Evolutionary conservation across 2,113 vertebrate genomes (phyloP), one percentile per base, ranked within the genome.

Genomic region (Catharus bicknelli): DNA sequence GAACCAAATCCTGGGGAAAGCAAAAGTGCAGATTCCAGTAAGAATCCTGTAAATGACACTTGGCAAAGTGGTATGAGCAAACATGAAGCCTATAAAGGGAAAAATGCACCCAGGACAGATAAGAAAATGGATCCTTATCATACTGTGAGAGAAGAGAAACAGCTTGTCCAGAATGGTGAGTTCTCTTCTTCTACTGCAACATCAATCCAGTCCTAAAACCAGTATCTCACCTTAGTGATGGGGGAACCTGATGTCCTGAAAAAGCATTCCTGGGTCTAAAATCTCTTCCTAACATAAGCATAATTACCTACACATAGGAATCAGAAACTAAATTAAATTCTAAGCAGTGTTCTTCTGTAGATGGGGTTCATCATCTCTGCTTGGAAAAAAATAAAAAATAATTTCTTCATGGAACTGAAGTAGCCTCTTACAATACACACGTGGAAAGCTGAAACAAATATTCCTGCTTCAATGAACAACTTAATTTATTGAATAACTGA

Each of bases 151-250:
- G 92, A 96, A 40, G 91, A 94, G 66, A 97, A 90, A 58, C 94
- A 94, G 51, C 93, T 90, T 27, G 90, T 97, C 54, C 98, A 98
- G 81, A 98, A 98, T 38, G 98, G 98, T 98, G 95, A 91, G 94
- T 95, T 55, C 7, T 85, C 6, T 61, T 69, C 54, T 5, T 70
- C 55, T 5, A 32, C 57, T 70, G 59, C 61, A 57, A 54, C 4
- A 1, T 43, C 32, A 87, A 90, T 64, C 25, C 27, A 73, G 4
- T 57, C 62, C 54, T 68, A 82, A 90, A 88, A 5, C 10, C 11
- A 63, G 4, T 42, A 11, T 64, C 27, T 72, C 13, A 30, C 19
- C 17, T 45, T 13, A 25, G 18, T 21, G 13, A 5, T 47, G 36
- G n/a, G 15, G 21, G 16, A 20, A 43, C 10, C 11, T 47, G 15